Base-by-base conservation (phyloP, 2,888 invertebrate species). In the Amblyjoppa proteus region DNA sequence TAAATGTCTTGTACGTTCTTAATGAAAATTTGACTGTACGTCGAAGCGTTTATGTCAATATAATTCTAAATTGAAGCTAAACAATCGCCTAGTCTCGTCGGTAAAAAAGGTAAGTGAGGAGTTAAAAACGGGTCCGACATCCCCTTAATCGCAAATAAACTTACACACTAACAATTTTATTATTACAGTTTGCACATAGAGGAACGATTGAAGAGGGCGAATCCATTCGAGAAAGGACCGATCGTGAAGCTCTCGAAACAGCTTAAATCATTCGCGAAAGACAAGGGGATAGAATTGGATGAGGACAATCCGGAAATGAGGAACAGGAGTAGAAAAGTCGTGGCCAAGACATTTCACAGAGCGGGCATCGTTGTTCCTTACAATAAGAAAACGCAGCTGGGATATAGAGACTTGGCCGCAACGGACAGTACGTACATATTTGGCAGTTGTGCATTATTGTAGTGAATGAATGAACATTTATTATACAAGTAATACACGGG, bases 291-390 rank as follows among this genome's bases (percentile, higher is more conserved):
- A 79, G 94, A 95, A 66, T 91, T 98, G 64, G 95, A 96, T 3
- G 93, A 94, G 83, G 95, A 95, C 64, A 95, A 96, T 11, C 91
- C 94, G 38, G 94, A 95, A 83, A 97, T 97, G 94, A 96, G 95
- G 86, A 94, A 95, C 71, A 95, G 97, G n/a, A 95, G 96, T 51
- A 95, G 95, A 64, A 95, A 95, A 85, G 95, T 96, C 13, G 96
- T 97, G 0, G 95, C 97, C 0, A 96, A 96, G 92, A 96, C 97
- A 49, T 97, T 98, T 89, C 98, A 98, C 93, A 96, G 96, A 81
- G 96, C 96, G 64, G 98, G 98, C 20, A 96, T 99, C 90, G 96
- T 97, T 41, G 98, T 99, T 1, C 98, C 98, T 0, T 97, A 97
- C 81, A 95, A 98, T 90, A 96, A 96, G 91, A 97, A 97, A 93